Evolutionary conservation across 2,797 vertebrate species (phyloP), one percentile per base, ranked within the genome.

Genomic region (Halcyon leucocephala): DNA sequence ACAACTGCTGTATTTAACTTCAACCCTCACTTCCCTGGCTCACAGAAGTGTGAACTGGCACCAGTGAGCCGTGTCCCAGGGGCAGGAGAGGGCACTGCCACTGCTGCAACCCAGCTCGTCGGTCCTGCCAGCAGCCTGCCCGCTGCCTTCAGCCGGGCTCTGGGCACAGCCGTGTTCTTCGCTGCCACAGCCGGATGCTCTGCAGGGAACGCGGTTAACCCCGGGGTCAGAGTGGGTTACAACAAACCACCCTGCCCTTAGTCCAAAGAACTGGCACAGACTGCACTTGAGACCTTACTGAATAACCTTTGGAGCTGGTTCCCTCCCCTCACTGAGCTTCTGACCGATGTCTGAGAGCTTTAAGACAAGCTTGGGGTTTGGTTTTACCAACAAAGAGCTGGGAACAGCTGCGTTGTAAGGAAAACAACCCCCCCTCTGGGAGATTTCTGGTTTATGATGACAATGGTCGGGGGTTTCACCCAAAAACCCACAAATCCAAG

Each of bases 101-200:
- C 28, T 29, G 14, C 60, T 51, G 9, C 2, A 28, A n/a, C 51
- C 4, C 60, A 28, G 67, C 76, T 28, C 10, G 4, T 10, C 69
- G 6, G n/a, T 9, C 37, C 60, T 5, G 26, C 51, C 31, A 4
- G 67, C 37, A 15, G 44, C 48, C 65, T 39, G 48, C 42, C 29
- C 15, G 1, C n/a, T 22, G 35, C 18, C 18, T 4, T 44, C 52
- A 6, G n/a, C 61, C 5, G 13, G 2, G n/a, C 2, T 9, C 14
- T 14, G 25, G 54, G 21, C 61, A 11, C 3, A 3, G 39, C 18
- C 2, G 0, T 3, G 20, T 29, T 48, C 46, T 5, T 61, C n/a
- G 0, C 86, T 28, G 61, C 39, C 1, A 7, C 44, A 37, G 67
- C 67, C 4, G 6, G 2, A 12, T 6, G 0, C 35, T 12, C 42